Evolutionary conservation across 2,888 invertebrate genomes (phyloP).

Genomic region (Metopia argyrocephala): DNA sequence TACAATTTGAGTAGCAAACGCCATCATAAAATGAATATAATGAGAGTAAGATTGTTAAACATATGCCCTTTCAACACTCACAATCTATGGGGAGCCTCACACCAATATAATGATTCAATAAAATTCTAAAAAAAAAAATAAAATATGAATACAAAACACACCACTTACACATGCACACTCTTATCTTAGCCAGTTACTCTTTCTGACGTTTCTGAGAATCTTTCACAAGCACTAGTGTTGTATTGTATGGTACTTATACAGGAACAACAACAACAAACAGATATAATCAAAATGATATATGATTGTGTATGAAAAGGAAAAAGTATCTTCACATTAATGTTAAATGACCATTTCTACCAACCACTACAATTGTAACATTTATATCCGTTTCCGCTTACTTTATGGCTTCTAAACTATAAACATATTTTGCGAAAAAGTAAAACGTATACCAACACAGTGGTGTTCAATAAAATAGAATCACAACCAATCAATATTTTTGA

Average conservation of each 20-base stretch:
- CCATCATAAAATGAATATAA: no score
- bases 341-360: not conserved
- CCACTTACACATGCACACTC: not conserved
- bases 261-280: not conserved
- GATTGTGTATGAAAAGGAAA: not conserved
- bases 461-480: no score
- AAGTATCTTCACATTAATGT: not conserved
- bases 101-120: not conserved
- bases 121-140: not conserved
- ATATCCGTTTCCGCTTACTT: slow-evolving; percentile 47
- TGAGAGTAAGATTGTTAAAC: no score
- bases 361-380: slow-evolving; percentile 39
- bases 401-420: not conserved
- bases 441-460: no score
- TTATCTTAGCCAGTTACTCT: not conserved
- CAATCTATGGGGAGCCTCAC: no score
- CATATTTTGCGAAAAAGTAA: not conserved
- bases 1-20: not conserved
- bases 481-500: no score
- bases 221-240: not conserved
- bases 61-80: not conserved
- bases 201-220: no score
- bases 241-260: not conserved
- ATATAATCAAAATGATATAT: slow-evolving; percentile 31
- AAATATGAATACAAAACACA: not conserved